Evolutionary conservation across 2,113 vertebrate species (phyloP).

Genomic region (Amia ocellicauda): DNA sequence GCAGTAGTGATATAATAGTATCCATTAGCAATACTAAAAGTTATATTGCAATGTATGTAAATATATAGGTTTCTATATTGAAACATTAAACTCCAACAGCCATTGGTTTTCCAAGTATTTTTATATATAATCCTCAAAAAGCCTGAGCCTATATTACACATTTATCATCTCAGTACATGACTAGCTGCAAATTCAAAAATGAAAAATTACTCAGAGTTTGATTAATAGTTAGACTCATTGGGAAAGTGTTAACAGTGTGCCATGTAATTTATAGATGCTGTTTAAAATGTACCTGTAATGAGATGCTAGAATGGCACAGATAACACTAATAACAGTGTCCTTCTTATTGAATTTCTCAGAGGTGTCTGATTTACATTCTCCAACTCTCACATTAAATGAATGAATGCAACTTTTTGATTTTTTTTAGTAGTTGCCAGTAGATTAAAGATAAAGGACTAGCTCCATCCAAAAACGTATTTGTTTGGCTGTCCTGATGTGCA

Average conservation of each 20-base stretch:
- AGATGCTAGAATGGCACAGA: not conserved
- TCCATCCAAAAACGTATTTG: too few species aligned
- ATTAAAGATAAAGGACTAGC: too few species aligned
- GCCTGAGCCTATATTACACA: slow-evolving; percentile 5
- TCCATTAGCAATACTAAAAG: too few species aligned
- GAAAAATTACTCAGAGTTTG: not conserved
- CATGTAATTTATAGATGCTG: not conserved
- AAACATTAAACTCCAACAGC: slow-evolving; percentile 4
- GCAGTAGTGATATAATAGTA: too few species aligned
- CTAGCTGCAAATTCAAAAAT: not conserved
- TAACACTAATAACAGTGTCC: not conserved
- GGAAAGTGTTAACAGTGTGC: not conserved
- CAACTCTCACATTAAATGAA: not conserved
- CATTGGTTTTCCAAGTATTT: slow-evolving; percentile 14
- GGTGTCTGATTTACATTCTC: not conserved
- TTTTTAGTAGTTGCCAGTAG: too few species aligned
- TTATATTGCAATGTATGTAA: too few species aligned
- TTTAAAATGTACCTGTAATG: not conserved
- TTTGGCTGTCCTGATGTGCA: too few species aligned
- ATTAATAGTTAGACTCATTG: not conserved
- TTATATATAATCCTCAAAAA: slow-evolving; percentile 10
- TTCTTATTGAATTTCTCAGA: not conserved
- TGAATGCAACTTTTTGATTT: too few species aligned
- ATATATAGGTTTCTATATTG: slow-evolving; percentile 8
- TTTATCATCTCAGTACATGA: slow-evolving; percentile 15